phyloP scores from a whole-genome alignment of 2,888 invertebrate genomes.

The Drosophila monieri region DNA sequence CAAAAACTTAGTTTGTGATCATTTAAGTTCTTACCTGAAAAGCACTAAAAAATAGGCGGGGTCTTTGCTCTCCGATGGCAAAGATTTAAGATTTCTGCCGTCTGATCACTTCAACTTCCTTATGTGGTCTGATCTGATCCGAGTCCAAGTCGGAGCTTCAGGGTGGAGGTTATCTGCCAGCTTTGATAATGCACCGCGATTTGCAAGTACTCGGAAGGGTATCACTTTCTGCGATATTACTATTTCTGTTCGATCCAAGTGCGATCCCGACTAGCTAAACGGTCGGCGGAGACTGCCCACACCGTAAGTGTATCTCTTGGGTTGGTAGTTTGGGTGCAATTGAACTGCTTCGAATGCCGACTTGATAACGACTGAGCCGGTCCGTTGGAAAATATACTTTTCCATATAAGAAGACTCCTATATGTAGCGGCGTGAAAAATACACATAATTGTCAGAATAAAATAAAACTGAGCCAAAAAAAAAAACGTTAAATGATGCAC shows the following conservation, averaged over 20 bases:
- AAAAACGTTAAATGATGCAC: constrained; percentile 51
- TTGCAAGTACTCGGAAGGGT: background rate
- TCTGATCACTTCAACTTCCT: constrained; percentile 26
- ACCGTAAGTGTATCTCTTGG: constrained; percentile 3
- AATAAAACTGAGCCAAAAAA: constrained; percentile 46
- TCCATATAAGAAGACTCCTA: constrained; percentile 39
- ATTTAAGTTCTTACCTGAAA: background rate
- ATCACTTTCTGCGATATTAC: constrained; percentile 2
- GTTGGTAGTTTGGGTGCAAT: constrained; percentile 10
- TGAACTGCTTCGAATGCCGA: constrained; percentile 65
- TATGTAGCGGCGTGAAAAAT: constrained; percentile 23
- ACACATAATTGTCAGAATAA: constrained; percentile 28
- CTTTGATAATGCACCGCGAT: constrained; percentile 26
- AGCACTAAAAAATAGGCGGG: background rate
- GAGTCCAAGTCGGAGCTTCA: constrained; percentile 18
- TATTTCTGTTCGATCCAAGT: constrained; percentile 5
- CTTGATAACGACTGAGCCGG: constrained; percentile 73
- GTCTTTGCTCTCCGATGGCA: constrained; percentile 1
- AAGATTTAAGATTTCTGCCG: background rate
- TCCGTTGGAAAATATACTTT: constrained; percentile 42
- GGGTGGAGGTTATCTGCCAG: constrained; percentile 37
- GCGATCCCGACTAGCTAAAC: constrained; percentile 5
- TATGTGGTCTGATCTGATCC: constrained; percentile 27
- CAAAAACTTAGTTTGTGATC: background rate
- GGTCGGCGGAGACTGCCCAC: constrained; percentile 1